Evolutionary conservation across 1,140 invertebrate species (phyloP).

Genomic region (Potamilus streckersoni): DNA sequence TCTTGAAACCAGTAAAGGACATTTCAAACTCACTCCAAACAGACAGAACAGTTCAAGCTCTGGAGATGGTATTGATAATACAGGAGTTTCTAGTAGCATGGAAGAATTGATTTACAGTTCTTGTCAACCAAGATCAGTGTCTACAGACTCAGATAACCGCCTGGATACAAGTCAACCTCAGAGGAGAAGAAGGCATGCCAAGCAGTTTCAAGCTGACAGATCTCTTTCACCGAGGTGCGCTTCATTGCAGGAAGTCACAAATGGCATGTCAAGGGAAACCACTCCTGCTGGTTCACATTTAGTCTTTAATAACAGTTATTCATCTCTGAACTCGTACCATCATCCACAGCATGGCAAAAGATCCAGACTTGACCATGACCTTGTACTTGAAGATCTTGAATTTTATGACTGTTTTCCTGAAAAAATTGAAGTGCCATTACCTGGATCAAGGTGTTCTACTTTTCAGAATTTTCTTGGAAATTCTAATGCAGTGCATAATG

Average conservation of each 20-base stretch:
- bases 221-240: too few relatives aligned
- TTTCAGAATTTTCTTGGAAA: too few relatives aligned
- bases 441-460: not conserved
- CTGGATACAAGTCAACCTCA: too few relatives aligned
- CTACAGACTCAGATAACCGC: too few relatives aligned
- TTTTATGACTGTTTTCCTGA: conserved; percentile 18
- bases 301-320: not conserved
- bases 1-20: conserved; percentile 5
- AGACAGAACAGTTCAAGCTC: conserved; percentile 18
- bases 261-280: too few relatives aligned
- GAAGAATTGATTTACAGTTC: conserved; percentile 17
- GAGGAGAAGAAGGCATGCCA: too few relatives aligned
- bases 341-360: conserved; percentile 7
- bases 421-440: conserved; percentile 14
- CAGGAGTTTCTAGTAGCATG: conserved; percentile 25
- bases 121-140: too few relatives aligned
- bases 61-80: conserved; percentile 23
- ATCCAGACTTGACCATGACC: conserved; percentile 19
- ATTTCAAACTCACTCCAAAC: conserved; percentile 17
- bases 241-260: too few relatives aligned
- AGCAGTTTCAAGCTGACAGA: too few relatives aligned
- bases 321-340: not conserved
- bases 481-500: too few relatives aligned
- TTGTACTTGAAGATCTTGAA: conserved; percentile 20
- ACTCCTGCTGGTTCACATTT: too few relatives aligned